A percentile compares a stretch with the other conserved stretches of the same genome.
These are phyloP conservation scores for Periplaneta americana DNA, from an alignment of 1,140 invertebrate species.

Conservation along the genomic window DNA sequence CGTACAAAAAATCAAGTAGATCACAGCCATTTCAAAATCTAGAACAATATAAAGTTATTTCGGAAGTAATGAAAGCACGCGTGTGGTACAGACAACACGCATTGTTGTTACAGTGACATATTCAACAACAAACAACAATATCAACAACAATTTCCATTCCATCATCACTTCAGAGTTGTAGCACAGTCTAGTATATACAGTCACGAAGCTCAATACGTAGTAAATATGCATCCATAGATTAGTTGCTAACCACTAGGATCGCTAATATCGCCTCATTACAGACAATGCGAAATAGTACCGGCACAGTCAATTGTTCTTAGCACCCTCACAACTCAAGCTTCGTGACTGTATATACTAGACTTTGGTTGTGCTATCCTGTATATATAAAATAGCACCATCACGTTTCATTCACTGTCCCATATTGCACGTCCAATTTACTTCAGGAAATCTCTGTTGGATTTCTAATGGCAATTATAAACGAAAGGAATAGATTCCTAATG, in stretches of 20 bases:
- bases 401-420: not conserved
- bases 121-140: not conserved
- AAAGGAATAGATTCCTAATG: not conserved
- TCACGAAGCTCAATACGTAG: too few species aligned
- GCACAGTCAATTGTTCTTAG: too few species aligned
- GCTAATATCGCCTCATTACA: too few species aligned
- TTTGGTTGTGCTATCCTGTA: too few species aligned
- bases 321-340: too few species aligned
- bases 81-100: not conserved
- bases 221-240: too few species aligned
- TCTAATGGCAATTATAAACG: not conserved
- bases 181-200: too few species aligned
- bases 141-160: not conserved
- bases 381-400: not conserved
- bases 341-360: too few species aligned
- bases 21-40: not conserved
- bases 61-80: not conserved
- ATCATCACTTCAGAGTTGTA: not conserved
- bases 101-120: not conserved
- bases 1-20: not conserved
- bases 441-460: not conserved
- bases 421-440: not conserved
- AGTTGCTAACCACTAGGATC: too few species aligned
- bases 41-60: not conserved
- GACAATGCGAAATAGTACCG: too few species aligned